Percentiles rank a stretch among this genome's conserved stretches.
Conservation (phyloP, 2,888 invertebrate genomes). For the Opisthograptis luteolata region DNA sequence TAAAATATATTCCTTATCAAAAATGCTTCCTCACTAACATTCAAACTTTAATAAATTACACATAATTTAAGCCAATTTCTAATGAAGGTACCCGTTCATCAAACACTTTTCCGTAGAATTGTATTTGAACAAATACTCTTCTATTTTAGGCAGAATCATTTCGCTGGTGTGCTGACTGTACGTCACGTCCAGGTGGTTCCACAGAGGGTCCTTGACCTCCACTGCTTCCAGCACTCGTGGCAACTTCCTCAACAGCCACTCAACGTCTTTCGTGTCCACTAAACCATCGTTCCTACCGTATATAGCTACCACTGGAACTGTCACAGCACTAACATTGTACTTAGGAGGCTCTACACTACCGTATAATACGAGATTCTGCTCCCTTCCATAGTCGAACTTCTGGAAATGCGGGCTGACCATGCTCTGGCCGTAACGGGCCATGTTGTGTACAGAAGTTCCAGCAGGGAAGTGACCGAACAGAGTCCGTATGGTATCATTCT, state of each 20-base stretch:
- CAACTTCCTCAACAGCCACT: constrained; percentile 77
- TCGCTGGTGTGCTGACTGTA: constrained; percentile 40
- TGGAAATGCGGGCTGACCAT: constrained; percentile 49
- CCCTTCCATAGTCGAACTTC: constrained; percentile 64
- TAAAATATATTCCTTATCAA: no score
- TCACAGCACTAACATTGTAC: constrained; percentile 59
- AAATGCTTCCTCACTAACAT: no score
- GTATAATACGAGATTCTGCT: constrained; percentile 54
- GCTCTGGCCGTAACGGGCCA: constrained; percentile 65
- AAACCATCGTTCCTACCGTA: constrained; percentile 81
- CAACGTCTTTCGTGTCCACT: constrained; percentile 84
- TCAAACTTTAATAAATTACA: no score
- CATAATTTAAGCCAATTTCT: neutral
- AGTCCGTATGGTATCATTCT: constrained; percentile 47
- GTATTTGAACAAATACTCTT: constrained; percentile 61
- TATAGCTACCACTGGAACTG: constrained; percentile 55
- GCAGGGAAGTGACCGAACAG: constrained; percentile 63
- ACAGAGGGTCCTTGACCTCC: constrained; percentile 77
- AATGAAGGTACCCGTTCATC: neutral
- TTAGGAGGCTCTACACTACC: constrained; percentile 53
- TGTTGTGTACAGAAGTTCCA: constrained; percentile 58
- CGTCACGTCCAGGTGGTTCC: constrained; percentile 48
- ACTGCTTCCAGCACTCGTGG: constrained; percentile 83
- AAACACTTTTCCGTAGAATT: neutral
- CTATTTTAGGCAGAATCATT: constrained; percentile 55